These are phyloP conservation scores for Gymnoscopelus braueri DNA, from an alignment of 2,797 vertebrate species.

Conservation along the genomic window DNA sequence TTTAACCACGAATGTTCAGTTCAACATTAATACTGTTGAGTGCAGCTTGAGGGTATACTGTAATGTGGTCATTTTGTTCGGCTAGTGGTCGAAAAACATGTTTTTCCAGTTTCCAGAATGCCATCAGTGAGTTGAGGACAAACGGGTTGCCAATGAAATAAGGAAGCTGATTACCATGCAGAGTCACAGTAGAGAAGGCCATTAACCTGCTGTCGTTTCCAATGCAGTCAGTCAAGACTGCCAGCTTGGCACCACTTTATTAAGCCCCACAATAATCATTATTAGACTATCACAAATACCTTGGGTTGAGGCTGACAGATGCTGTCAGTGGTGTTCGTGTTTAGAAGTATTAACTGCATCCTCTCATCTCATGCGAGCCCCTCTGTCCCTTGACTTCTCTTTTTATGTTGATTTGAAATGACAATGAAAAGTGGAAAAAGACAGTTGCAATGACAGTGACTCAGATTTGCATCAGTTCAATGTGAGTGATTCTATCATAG, in stretches of 20 bases:
- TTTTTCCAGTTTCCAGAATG: neutral
- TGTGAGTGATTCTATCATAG: conserved; percentile 8
- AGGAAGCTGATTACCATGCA: conserved; percentile 22
- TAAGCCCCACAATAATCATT: neutral
- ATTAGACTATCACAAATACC: neutral
- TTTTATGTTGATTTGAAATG: conserved; percentile 12
- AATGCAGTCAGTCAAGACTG: neutral
- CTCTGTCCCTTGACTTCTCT: conserved; percentile 7
- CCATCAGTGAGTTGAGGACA: conserved; percentile 1
- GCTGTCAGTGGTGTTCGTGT: neutral
- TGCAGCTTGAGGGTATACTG: neutral
- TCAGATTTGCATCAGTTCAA: neutral
- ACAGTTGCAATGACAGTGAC: conserved; percentile 1
- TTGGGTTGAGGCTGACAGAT: neutral
- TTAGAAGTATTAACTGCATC: neutral
- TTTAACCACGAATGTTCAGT: neutral
- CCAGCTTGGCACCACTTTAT: neutral
- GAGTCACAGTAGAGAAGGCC: conserved; percentile 15
- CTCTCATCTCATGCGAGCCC: neutral
- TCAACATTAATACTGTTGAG: neutral
- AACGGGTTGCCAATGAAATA: conserved; percentile 30
- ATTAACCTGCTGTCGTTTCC: conserved; percentile 16
- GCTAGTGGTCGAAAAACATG: too few species aligned
- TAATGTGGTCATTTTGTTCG: too few species aligned
- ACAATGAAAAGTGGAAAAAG: conserved; percentile 15